A percentile compares a stretch with the other conserved stretches of the same genome.
Evolutionary conservation across 2,797 vertebrate species (phyloP).

Genomic region (Lagorchestes hirsutus): DNA sequence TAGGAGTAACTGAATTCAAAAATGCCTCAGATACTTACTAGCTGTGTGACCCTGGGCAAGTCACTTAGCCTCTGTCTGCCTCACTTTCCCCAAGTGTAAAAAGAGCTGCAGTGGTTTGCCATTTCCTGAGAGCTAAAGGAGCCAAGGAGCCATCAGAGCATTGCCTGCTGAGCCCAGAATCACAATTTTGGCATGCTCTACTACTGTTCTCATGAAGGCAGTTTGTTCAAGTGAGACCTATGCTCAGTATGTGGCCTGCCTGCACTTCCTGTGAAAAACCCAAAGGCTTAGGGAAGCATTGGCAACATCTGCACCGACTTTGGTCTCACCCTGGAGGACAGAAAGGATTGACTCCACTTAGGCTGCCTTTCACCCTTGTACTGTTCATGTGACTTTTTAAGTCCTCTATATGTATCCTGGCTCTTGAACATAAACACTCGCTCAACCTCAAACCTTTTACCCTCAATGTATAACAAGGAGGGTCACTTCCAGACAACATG

Average conservation of each 20-base stretch:
- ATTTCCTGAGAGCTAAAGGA: background rate
- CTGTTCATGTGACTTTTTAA: background rate
- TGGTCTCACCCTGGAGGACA: background rate
- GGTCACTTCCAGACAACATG: background rate
- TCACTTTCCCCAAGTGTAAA: background rate
- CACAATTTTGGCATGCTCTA: background rate
- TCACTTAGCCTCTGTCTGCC: background rate
- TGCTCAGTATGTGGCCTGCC: background rate
- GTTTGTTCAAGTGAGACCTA: background rate
- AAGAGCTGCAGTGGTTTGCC: background rate
- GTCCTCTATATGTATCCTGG: too few relatives aligned
- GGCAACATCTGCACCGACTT: background rate
- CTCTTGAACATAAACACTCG: background rate
- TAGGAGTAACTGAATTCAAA: background rate
- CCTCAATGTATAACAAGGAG: background rate
- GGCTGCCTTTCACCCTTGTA: background rate
- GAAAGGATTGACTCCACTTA: background rate
- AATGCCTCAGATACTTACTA: background rate
- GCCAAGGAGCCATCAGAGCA: background rate
- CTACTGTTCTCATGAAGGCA: background rate
- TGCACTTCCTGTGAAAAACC: background rate
- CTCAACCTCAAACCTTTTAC: background rate
- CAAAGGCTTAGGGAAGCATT: background rate
- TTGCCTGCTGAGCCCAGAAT: background rate
- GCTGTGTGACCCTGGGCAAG: background rate